Evolutionary conservation across 1,140 invertebrate species (phyloP).

Genomic region (Latrodectus geometricus): DNA sequence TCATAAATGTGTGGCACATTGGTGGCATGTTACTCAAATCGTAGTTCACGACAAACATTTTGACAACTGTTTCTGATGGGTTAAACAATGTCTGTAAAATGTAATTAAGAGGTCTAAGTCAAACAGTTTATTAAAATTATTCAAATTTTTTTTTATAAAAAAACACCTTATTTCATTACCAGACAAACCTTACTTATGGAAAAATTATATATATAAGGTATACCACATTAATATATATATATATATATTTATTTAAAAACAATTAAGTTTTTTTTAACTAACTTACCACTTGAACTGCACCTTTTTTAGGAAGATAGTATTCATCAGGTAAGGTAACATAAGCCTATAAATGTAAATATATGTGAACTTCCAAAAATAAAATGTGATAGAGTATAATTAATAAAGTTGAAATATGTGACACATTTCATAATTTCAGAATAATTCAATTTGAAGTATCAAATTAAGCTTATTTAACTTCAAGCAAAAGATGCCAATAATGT

Average conservation of each 20-base stretch:
- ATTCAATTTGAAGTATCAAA: background rate
- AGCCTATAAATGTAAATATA: constrained; percentile 23
- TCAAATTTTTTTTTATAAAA: background rate
- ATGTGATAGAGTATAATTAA: no score
- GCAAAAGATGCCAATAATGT: background rate
- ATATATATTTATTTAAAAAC: no score
- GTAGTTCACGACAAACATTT: constrained; percentile 60
- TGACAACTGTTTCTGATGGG: constrained; percentile 54
- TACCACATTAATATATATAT: no score
- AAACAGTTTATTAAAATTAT: background rate
- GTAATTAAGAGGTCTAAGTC: background rate
- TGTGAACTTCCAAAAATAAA: no score
- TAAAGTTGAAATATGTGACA: background rate
- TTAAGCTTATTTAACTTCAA: background rate
- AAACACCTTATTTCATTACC: no score
- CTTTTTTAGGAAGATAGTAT: constrained; percentile 54
- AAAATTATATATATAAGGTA: no score
- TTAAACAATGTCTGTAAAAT: constrained; percentile 54
- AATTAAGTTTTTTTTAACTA: no score
- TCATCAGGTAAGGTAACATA: constrained; percentile 32
- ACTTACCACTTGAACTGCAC: constrained; percentile 52
- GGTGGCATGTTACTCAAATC: constrained; percentile 47
- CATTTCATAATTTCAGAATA: background rate
- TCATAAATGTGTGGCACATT: constrained; percentile 44
- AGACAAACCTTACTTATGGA: no score